Evolutionary conservation across 2,113 vertebrate species (phyloP).

Genomic region (Pteropus alecto): DNA sequence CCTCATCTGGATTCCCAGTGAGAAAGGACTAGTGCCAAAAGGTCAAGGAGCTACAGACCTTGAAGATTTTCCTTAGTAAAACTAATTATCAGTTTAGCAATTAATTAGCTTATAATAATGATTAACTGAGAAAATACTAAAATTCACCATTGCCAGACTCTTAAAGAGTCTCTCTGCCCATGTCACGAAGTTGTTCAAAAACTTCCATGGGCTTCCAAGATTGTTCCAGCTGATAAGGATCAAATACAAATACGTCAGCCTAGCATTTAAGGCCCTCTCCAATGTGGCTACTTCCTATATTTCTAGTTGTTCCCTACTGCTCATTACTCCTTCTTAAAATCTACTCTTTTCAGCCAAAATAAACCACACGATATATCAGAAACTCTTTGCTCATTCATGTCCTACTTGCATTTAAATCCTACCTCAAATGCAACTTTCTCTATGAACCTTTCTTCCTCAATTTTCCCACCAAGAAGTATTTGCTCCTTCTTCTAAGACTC

Average conservation of each 20-base stretch:
- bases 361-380: not conserved
- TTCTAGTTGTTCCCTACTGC: not conserved
- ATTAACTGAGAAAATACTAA: slow-evolving; percentile 34
- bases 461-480: not conserved
- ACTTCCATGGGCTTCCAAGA: not conserved
- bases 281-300: not conserved
- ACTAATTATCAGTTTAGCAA: slow-evolving; percentile 1
- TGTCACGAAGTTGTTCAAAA: not conserved
- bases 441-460: not conserved
- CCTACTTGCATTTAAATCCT: not conserved
- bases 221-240: slow-evolving; percentile 2
- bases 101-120: slow-evolving; percentile 40
- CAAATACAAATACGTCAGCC: not conserved
- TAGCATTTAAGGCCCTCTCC: slow-evolving; percentile 33
- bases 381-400: slow-evolving; percentile 13
- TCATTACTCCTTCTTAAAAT: not conserved
- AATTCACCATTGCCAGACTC: not conserved
- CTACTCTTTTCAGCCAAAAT: slow-evolving; percentile 8
- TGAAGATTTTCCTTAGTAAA: slow-evolving; percentile 9
- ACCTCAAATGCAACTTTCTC: slow-evolving; percentile 15
- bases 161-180: not conserved
- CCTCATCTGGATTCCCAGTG: slow-evolving; percentile 53
- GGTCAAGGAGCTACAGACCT: slow-evolving; percentile 23
- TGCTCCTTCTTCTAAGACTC: not conserved
- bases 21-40: slow-evolving; percentile 30